A percentile compares a stretch with the other conserved stretches of the same genome.
Evolutionary conservation across 2,797 vertebrate species (phyloP).

Genomic region (Sebastiscus albofasciatus): DNA sequence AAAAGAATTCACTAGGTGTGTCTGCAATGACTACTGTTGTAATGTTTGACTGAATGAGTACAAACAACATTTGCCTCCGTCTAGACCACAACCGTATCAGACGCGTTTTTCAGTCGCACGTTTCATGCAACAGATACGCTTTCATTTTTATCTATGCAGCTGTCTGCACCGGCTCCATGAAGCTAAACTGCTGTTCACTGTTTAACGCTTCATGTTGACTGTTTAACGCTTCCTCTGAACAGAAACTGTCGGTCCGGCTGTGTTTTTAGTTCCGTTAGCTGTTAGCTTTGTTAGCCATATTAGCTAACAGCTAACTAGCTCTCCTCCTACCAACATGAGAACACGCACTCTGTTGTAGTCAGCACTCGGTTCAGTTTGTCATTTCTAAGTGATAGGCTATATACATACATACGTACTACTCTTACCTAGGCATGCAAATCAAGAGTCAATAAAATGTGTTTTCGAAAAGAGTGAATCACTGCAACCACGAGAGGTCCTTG

Average conservation of each 20-base stretch:
- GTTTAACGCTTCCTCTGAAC: not conserved
- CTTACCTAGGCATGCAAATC: too few species aligned
- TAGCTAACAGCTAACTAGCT: too few species aligned
- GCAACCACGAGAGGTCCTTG: not conserved
- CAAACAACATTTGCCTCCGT: not conserved
- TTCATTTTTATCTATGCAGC: too few species aligned
- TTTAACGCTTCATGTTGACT: too few species aligned
- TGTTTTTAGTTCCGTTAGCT: not conserved
- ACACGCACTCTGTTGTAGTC: too few species aligned
- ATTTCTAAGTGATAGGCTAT: too few species aligned
- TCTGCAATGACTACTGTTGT: not conserved
- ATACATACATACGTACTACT: too few species aligned
- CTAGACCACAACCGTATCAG: not conserved
- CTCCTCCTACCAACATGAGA: too few species aligned
- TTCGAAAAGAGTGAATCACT: not conserved
- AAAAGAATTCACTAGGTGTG: not conserved
- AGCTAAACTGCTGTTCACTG: too few species aligned
- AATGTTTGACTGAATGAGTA: not conserved
- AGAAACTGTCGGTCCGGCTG: not conserved
- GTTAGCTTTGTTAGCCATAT: not conserved
- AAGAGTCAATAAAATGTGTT: not conserved
- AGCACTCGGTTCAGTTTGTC: too few species aligned
- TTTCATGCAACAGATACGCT: too few species aligned
- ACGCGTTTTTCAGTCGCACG: fast-evolving
- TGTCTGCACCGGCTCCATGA: too few species aligned